Evolutionary conservation across 2,113 vertebrate species (phyloP).

Genomic region (Pavo muticus): DNA sequence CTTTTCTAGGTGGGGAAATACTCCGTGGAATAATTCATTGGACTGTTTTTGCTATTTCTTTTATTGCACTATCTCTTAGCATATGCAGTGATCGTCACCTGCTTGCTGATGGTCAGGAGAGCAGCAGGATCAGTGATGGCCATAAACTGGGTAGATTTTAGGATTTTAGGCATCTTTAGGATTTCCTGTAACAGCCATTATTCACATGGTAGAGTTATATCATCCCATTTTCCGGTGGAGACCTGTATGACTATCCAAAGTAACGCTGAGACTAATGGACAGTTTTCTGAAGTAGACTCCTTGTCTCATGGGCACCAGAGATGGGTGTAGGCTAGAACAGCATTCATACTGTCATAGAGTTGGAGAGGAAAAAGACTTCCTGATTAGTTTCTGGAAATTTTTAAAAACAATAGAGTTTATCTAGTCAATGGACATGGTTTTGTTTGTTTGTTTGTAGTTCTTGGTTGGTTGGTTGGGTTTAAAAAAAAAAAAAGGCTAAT

Average conservation of each 20-base stretch:
- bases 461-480: neutral
- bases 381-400: neutral
- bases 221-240: neutral
- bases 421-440: neutral
- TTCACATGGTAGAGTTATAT: neutral
- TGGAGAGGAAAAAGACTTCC: neutral
- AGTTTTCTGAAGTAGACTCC: neutral
- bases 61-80: neutral
- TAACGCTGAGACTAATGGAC: accelerated
- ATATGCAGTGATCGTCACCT: neutral
- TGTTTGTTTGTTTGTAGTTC: accelerated
- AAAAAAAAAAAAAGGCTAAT: neutral
- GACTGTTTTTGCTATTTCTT: neutral
- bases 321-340: neutral
- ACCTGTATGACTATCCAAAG: neutral
- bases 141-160: neutral
- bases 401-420: neutral
- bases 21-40: neutral
- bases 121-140: neutral
- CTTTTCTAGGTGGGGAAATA: neutral
- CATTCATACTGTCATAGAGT: neutral
- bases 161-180: neutral
- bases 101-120: neutral
- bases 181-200: neutral
- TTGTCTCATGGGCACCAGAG: neutral